Conservation (phyloP, 2,113 vertebrate genomes). For the Nycticorax nycticorax region DNA sequence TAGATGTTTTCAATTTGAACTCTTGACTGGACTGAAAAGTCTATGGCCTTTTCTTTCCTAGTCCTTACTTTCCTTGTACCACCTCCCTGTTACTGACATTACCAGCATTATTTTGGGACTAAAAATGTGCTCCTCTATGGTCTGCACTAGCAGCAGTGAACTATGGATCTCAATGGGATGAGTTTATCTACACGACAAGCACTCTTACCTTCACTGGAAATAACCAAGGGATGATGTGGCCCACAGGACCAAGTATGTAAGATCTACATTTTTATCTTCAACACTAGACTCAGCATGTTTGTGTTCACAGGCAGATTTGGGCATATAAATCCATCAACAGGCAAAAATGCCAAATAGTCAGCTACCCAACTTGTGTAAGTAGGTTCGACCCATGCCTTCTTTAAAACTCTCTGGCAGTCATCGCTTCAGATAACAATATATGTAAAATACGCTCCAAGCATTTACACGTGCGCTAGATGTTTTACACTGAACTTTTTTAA, state of each 20-base stretch:
- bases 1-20: not conserved
- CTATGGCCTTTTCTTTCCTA: not conserved
- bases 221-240: not conserved
- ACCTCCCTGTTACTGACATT: not conserved
- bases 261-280: not conserved
- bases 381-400: not conserved
- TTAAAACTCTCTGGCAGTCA: not conserved
- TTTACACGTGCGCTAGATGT: not conserved
- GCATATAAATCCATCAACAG: not conserved
- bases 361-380: not conserved
- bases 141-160: not conserved
- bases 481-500: not conserved
- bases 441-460: not conserved
- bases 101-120: not conserved
- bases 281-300: not conserved
- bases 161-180: not conserved
- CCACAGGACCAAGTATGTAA: not conserved
- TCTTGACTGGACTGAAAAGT: not conserved
- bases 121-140: not conserved
- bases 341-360: not conserved
- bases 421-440: not conserved
- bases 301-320: not conserved
- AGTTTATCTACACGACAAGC: not conserved
- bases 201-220: not conserved
- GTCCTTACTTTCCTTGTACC: not conserved